Evolutionary conservation across 2,888 invertebrate genomes (phyloP).

Genomic region (Nomada lathburiana): DNA sequence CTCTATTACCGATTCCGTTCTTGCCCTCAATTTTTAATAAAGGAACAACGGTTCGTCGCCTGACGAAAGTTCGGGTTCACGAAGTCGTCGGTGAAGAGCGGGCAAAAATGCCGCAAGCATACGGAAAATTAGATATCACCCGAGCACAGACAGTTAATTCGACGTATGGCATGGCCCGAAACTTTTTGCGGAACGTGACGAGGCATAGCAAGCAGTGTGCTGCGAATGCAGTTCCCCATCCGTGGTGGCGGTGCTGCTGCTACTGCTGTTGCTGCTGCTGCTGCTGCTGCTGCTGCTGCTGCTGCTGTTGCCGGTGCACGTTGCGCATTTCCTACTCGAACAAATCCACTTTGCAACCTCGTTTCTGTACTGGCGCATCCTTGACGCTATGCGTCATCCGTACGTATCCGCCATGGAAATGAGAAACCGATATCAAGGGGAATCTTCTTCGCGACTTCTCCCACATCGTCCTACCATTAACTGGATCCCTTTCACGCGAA

Average conservation of each 20-base stretch:
- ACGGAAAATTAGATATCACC: conserved; percentile 59
- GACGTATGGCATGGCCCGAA: conserved; percentile 59
- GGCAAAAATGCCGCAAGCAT: conserved; percentile 48
- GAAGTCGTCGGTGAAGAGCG: background rate
- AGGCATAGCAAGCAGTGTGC: conserved; percentile 55
- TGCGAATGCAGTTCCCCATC: conserved; percentile 50
- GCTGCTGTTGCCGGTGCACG: conserved; percentile 48
- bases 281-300: conserved; percentile 4
- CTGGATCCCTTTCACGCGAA: conserved; percentile 52
- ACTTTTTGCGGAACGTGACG: conserved; percentile 71
- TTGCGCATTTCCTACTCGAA: conserved; percentile 68
- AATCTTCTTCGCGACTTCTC: conserved; percentile 40
- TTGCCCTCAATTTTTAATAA: too few species aligned
- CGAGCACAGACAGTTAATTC: conserved; percentile 65
- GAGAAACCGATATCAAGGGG: conserved; percentile 54
- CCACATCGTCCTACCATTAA: conserved; percentile 48
- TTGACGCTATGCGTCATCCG: conserved; percentile 71
- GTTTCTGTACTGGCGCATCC: conserved; percentile 66
- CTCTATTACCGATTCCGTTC: too few species aligned
- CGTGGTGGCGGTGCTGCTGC: conserved; percentile 23
- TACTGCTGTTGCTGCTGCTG: background rate
- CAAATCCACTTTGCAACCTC: conserved; percentile 71
- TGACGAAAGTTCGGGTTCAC: background rate
- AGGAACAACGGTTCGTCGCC: background rate
- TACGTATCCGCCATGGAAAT: conserved; percentile 60